These are phyloP conservation scores for Drosophila sproati DNA, from an alignment of 1,140 invertebrate genomes.

Conservation along the genomic window DNA sequence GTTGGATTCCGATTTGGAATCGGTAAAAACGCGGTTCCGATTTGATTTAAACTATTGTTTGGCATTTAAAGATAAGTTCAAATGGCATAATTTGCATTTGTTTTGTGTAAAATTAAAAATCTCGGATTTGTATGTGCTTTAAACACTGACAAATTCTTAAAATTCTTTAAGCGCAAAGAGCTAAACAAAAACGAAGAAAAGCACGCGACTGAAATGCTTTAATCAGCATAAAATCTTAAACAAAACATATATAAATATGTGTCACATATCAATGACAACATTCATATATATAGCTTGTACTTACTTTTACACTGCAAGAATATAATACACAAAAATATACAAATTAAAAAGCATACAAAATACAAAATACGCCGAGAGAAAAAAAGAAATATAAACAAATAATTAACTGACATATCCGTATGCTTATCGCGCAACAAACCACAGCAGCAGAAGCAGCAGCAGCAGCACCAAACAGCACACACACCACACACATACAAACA, in stretches of 20 bases:
- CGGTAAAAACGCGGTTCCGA: no score
- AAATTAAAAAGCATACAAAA: conserved; percentile 45
- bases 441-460: conserved; percentile 51
- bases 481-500: conserved; percentile 32
- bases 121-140: no score
- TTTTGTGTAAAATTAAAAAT: no score
- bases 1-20: no score
- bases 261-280: conserved; percentile 1
- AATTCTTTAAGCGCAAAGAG: no score
- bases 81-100: no score
- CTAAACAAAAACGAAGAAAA: background rate
- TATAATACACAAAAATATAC: conserved; percentile 9
- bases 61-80: no score
- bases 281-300: conserved; percentile 20
- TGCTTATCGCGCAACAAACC: conserved; percentile 81
- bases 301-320: conserved; percentile 16
- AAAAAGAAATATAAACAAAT: conserved; percentile 72
- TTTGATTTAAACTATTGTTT: no score
- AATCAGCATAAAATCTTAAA: conserved; percentile 58
- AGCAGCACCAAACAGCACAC: background rate
- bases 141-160: no score
- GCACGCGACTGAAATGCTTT: conserved; percentile 25
- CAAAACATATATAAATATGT: conserved; percentile 19
- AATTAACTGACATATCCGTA: conserved; percentile 83
- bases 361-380: conserved; percentile 23